Evolutionary conservation across 2,113 vertebrate species (phyloP), one percentile per base, ranked within the genome.

Genomic region (Rhinogobius similis): DNA sequence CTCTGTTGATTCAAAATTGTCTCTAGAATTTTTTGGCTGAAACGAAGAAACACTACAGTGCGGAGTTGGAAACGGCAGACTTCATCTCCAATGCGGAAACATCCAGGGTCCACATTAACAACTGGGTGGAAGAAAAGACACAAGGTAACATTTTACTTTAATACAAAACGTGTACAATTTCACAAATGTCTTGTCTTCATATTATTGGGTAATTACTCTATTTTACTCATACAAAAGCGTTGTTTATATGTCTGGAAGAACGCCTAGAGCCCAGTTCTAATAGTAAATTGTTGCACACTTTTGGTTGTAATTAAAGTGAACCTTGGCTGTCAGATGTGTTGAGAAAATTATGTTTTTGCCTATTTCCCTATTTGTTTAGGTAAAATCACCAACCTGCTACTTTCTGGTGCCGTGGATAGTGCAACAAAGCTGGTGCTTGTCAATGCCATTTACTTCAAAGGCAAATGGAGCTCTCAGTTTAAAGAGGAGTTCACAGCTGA

Each of bases 391-490:
- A 21, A 96, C 52, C 38, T 97, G 50, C 72, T 98, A 67, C 11
- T 62, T 2, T 0, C 80, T 29, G 93, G 84, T 8, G 13, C 62
- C 7, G 44, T 98, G 62, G 55, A 92, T 13, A 7, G 0, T 0
- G 1, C 1, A 9, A 96, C 94, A 58, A 91, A 12, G 70, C 87
- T 98, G 0, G 91, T 96, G 18, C 75, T 98, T 67, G 93, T 98
- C 73, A 97, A 96, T 0, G 96, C 95, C 76, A 93, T 97, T 85
- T 96, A 97, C 87, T 97, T 98, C 85, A 97, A 93, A 86, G 95
- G 93, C 0, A 87, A 43, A n/a, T 98, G 96, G 96, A 80, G 87
- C 56, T 46, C 89, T 3, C 79, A 91, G 67, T 98, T 97, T 65
- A 0, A 64, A 4, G 69, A 87, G 67, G 20, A 53, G 0, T 0